Base-by-base conservation (phyloP, 2,888 invertebrate genomes). In the Chrysopilus asiliformis region DNA sequence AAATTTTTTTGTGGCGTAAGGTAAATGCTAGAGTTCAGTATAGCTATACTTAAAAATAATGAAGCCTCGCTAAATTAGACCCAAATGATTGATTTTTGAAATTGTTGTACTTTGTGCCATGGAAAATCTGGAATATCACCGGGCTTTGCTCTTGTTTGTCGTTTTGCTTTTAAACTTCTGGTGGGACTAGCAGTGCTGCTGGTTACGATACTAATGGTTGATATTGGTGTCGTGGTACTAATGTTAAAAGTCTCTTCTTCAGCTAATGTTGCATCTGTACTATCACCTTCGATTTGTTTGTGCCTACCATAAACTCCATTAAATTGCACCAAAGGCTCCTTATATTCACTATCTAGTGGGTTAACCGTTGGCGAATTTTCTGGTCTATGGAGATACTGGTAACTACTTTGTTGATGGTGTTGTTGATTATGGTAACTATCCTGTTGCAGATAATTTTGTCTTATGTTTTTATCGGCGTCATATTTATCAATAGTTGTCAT, bases 21-120 rank as follows among this genome's bases (percentile, higher is more conserved):
- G n/a, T n/a, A n/a, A n/a, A n/a, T n/a, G n/a, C n/a, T n/a, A n/a
- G n/a, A n/a, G n/a, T n/a, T n/a, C n/a, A n/a, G n/a, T n/a, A n/a
- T n/a, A n/a, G n/a, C n/a, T n/a, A n/a, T n/a, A n/a, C n/a, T n/a
- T n/a, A n/a, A n/a, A n/a, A n/a, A n/a, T n/a, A n/a, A n/a, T n/a
- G n/a, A n/a, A n/a, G n/a, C n/a, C n/a, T n/a, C n/a, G n/a, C n/a
- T n/a, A n/a, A n/a, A 7, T 57, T 60, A 68, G 51, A 78, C 77
- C 81, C 82, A 82, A 53, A 73, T 64, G 55, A 76, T 69, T 44
- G 73, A 69, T 56, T 72, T 66, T 48, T 77, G 72, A 52, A 84
- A 66, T 57, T 80, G 76, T 52, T 71, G 68, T 41, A 79, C 78
- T 65, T 78, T 77, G 58, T 79, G 70, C 82, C 83, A 84, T 36